These are phyloP conservation scores for Neosilurus mollespiculum DNA, from an alignment of 2,797 vertebrate genomes.

Conservation along the genomic window DNA sequence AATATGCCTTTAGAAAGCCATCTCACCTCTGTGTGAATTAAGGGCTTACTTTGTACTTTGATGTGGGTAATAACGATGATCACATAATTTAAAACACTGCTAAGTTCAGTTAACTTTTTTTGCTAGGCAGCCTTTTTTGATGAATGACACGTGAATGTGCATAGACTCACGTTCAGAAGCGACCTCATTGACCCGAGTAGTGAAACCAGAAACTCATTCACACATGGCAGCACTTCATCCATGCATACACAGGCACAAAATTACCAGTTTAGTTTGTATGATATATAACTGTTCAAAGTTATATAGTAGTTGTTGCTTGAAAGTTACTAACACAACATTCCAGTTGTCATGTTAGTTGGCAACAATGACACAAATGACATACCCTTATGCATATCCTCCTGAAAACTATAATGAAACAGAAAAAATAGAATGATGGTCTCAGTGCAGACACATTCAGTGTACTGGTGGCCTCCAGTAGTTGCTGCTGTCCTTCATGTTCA, in stretches of 20 bases:
- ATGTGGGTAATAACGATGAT: constrained; percentile 12
- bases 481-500: constrained; percentile 39
- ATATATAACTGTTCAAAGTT: constrained; percentile 35
- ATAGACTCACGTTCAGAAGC: too few relatives aligned
- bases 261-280: too few relatives aligned
- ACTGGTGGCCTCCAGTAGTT: constrained; percentile 32
- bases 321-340: constrained; percentile 20
- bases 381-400: constrained; percentile 25
- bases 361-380: constrained; percentile 37
- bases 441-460: constrained; percentile 30
- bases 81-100: constrained; percentile 32
- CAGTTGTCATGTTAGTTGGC: constrained; percentile 43
- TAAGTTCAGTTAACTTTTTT: too few relatives aligned
- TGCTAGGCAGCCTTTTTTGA: too few relatives aligned
- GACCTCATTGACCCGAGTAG: too few relatives aligned
- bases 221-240: too few relatives aligned
- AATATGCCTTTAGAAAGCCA: not conserved
- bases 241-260: too few relatives aligned
- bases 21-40: constrained; percentile 51
- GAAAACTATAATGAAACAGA: not conserved
- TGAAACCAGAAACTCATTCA: too few relatives aligned
- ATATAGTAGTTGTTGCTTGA: too few relatives aligned
- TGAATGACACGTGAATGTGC: too few relatives aligned
- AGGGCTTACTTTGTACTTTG: constrained; percentile 6
- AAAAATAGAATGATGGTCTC: not conserved